These are phyloP conservation scores for Sprattus sprattus DNA, from an alignment of 2,113 vertebrate species.

Conservation along the genomic window DNA sequence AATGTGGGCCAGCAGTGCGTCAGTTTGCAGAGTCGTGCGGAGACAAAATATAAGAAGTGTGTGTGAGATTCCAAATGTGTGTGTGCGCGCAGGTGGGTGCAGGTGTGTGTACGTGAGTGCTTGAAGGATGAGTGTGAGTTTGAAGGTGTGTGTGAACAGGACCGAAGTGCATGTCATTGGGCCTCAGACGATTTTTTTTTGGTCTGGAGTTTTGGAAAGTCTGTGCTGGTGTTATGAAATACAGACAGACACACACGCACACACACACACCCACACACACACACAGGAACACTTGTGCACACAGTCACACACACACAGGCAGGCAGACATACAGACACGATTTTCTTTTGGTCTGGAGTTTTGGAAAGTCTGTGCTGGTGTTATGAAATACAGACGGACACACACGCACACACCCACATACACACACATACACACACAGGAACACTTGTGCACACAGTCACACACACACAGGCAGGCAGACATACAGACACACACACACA, in stretches of 20 bases:
- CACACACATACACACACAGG: background rate
- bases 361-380: no score
- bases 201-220: no score
- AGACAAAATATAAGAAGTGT: background rate
- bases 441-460: background rate
- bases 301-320: no score
- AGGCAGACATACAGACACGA: no score
- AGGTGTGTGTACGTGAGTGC: no score
- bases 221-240: background rate
- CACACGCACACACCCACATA: background rate
- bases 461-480: background rate
- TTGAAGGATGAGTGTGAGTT: no score
- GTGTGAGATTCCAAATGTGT: background rate
- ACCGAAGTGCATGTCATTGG: no score
- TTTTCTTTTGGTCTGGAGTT: no score
- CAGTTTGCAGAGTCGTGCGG: background rate
- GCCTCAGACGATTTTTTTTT: no score
- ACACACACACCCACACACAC: background rate
- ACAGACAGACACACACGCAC: background rate
- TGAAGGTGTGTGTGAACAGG: no score
- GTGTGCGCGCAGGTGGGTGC: background rate
- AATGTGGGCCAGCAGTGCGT: background rate
- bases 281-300: background rate
- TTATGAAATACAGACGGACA: background rate
- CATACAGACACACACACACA: background rate